Evolutionary conservation across 2,888 invertebrate species (phyloP).

Genomic region (Resseliella maxima): DNA sequence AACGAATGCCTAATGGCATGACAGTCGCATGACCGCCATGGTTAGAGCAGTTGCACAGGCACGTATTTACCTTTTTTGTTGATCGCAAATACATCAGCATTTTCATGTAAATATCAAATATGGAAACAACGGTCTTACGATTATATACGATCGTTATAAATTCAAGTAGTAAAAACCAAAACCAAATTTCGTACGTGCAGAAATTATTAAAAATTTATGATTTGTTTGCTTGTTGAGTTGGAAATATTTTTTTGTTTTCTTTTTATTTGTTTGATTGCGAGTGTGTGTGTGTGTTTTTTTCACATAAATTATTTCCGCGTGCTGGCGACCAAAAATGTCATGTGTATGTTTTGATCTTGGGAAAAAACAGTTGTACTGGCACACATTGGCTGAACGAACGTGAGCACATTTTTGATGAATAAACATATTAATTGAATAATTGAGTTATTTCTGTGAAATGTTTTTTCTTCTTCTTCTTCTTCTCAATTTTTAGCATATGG

Average conservation of each 20-base stretch:
- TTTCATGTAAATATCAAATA: neutral
- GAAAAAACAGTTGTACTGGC: slow-evolving; percentile 38
- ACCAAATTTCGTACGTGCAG: slow-evolving; percentile 1
- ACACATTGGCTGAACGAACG: neutral
- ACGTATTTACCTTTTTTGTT: neutral
- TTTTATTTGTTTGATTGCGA: too few relatives aligned
- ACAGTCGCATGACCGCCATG: neutral
- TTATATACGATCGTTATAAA: neutral
- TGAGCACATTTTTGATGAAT: neutral
- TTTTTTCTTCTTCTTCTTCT: too few relatives aligned
- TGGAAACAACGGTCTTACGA: neutral
- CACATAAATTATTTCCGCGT: slow-evolving; percentile 44
- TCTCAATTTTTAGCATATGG: slow-evolving; percentile 8
- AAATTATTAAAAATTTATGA: slow-evolving; percentile 41
- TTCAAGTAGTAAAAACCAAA: neutral
- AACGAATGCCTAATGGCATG: neutral
- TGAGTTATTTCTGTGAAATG: slow-evolving; percentile 13
- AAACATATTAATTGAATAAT: slow-evolving; percentile 19
- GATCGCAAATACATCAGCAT: neutral
- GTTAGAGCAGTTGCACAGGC: neutral
- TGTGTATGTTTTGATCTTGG: slow-evolving; percentile 6
- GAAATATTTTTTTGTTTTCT: neutral
- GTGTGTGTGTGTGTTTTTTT: too few relatives aligned
- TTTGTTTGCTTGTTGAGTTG: neutral
- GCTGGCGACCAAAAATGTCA: neutral